These are phyloP conservation scores for Myrmophylax atrothorax DNA, from an alignment of 2,113 vertebrate genomes.

Conservation along the genomic window DNA sequence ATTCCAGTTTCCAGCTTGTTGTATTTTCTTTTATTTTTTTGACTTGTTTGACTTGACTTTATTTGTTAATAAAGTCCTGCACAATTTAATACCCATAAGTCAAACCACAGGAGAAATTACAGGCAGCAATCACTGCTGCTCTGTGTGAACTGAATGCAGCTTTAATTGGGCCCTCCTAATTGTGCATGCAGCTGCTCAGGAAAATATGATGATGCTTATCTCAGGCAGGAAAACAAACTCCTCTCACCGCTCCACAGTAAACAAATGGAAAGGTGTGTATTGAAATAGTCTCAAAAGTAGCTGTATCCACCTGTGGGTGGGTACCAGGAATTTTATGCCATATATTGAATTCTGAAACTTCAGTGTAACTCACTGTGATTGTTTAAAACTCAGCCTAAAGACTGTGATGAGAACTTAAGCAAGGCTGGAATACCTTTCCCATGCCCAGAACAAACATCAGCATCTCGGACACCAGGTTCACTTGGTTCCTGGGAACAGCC, in stretches of 20 bases:
- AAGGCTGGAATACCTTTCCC: not conserved
- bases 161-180: constrained; percentile 43
- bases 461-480: not conserved
- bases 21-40: not conserved
- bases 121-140: not conserved
- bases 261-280: not conserved
- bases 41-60: not conserved
- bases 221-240: constrained; percentile 14
- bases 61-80: constrained; percentile 23
- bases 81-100: not conserved
- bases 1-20: not conserved
- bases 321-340: not conserved
- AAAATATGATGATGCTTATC: not conserved
- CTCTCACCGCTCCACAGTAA: not conserved
- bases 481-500: not conserved
- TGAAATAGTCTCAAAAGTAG: not conserved
- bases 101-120: constrained; percentile 28
- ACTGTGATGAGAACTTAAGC: not conserved
- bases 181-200: constrained; percentile 16
- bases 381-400: not conserved
- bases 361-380: not conserved
- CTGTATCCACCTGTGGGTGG: not conserved
- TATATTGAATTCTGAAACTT: not conserved
- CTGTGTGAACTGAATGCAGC: not conserved
- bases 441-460: not conserved